A percentile compares a stretch with the other conserved stretches of the same genome.
Evolutionary conservation across 2,797 vertebrate genomes (phyloP).

Genomic region (Malacoctenus gilli): DNA sequence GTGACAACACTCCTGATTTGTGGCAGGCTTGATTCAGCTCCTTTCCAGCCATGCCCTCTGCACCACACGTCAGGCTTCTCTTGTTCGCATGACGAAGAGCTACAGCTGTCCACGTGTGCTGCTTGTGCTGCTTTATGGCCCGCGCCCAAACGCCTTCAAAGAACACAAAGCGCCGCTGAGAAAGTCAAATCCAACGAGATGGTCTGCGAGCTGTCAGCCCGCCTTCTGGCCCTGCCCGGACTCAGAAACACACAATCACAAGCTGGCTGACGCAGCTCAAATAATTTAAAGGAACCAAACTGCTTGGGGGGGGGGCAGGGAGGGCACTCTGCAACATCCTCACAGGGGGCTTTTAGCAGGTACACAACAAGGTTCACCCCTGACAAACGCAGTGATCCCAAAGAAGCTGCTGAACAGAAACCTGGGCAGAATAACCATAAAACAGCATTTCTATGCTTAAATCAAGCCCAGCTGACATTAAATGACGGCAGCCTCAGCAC

Average conservation of each 20-base stretch:
- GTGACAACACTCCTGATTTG: constrained; percentile 41
- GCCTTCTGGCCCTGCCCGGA: constrained; percentile 14
- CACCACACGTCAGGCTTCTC: constrained; percentile 52
- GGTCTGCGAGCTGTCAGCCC: constrained; percentile 39
- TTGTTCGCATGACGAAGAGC: constrained; percentile 66
- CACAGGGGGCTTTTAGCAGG: too few species aligned
- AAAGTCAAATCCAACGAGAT: constrained; percentile 33
- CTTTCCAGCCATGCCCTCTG: constrained; percentile 59
- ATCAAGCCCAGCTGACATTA: too few species aligned
- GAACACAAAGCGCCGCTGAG: constrained; percentile 37
- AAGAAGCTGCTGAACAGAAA: too few species aligned
- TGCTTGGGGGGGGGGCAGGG: too few species aligned
- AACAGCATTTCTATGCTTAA: too few species aligned
- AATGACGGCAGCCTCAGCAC: too few species aligned
- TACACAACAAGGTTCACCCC: too few species aligned
- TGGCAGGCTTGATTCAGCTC: constrained; percentile 56
- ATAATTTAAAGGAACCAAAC: too few species aligned
- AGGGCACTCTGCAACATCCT: too few species aligned
- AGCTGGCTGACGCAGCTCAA: neutral
- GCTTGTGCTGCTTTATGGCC: constrained; percentile 65
- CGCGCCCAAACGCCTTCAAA: constrained; percentile 49
- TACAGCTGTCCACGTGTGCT: constrained; percentile 54
- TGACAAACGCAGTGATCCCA: too few species aligned
- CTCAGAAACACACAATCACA: neutral
- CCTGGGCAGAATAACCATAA: too few species aligned